A percentile compares a stretch with the other conserved stretches of the same genome.
Evolutionary conservation across 2,113 vertebrate species (phyloP).

Genomic region (Recurvirostra avosetta): DNA sequence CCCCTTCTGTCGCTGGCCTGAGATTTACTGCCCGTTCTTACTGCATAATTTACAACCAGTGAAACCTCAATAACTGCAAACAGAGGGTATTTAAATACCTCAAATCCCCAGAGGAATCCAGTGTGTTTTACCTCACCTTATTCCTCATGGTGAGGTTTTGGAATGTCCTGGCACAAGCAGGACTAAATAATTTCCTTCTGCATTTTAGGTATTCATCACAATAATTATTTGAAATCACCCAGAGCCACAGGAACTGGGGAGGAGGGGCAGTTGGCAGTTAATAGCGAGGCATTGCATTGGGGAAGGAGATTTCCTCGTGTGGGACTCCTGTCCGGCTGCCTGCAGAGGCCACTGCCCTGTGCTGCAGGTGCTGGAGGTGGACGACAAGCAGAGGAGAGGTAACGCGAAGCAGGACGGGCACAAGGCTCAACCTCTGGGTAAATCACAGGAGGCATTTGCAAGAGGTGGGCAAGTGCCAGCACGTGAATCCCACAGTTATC

Average conservation of each 20-base stretch:
- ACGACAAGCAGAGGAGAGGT: background rate
- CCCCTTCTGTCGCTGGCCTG: background rate
- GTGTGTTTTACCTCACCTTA: background rate
- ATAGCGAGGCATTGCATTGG: background rate
- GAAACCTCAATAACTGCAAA: background rate
- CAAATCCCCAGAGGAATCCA: background rate
- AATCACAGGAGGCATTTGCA: background rate
- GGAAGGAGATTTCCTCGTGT: background rate
- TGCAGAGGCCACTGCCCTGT: background rate
- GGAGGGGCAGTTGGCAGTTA: background rate
- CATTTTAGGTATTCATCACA: background rate
- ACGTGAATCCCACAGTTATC: rapidly evolving
- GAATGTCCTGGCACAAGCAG: background rate
- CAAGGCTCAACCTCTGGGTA: background rate
- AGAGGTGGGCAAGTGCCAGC: background rate
- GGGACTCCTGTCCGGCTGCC: rapidly evolving
- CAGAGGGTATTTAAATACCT: background rate
- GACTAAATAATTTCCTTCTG: background rate
- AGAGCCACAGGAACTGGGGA: background rate
- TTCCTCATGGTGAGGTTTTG: background rate
- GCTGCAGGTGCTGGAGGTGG: background rate
- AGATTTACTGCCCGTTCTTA: background rate
- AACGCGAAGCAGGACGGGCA: background rate
- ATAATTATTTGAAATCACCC: background rate
- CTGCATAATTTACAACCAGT: background rate